Evolutionary conservation across 2,888 invertebrate species (phyloP).

Genomic region (Pimpla rufipes): DNA sequence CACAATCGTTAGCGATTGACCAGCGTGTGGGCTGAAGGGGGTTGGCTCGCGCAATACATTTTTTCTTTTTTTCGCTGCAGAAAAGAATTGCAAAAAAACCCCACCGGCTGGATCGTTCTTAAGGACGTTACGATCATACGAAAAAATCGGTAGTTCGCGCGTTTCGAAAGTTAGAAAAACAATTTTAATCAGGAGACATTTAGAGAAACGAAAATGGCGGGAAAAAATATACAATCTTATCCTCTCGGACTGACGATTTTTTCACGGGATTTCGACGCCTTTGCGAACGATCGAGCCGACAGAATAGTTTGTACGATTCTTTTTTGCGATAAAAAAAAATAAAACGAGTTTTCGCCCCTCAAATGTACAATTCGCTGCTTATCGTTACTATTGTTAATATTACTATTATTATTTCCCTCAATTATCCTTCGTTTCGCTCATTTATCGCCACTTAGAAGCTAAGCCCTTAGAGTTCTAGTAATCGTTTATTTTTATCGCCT

Average conservation of each 20-base stretch:
- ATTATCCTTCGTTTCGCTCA: conserved; percentile 18
- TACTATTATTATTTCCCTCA: not conserved
- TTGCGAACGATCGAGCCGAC: no score
- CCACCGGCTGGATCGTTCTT: no score
- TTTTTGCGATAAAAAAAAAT: no score
- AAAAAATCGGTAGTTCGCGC: no score
- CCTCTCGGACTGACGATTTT: no score
- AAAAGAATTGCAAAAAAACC: no score
- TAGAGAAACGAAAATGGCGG: not conserved
- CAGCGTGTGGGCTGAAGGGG: not conserved
- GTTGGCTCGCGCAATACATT: not conserved
- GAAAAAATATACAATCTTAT: not conserved
- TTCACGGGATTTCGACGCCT: no score
- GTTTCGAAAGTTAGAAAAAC: no score
- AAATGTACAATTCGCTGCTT: conserved; percentile 10
- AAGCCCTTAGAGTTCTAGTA: conserved; percentile 48
- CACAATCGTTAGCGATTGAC: conserved; percentile 25
- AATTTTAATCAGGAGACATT: no score
- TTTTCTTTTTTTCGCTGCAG: not conserved
- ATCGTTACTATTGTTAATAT: no score
- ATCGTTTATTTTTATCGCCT: conserved; percentile 37
- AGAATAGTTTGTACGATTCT: no score
- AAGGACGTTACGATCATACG: no score
- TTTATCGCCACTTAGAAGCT: conserved; percentile 48
- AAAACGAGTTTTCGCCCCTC: not conserved